These are phyloP conservation scores for Chironomus tentans DNA, from an alignment of 2,888 invertebrate genomes.

Conservation along the genomic window DNA sequence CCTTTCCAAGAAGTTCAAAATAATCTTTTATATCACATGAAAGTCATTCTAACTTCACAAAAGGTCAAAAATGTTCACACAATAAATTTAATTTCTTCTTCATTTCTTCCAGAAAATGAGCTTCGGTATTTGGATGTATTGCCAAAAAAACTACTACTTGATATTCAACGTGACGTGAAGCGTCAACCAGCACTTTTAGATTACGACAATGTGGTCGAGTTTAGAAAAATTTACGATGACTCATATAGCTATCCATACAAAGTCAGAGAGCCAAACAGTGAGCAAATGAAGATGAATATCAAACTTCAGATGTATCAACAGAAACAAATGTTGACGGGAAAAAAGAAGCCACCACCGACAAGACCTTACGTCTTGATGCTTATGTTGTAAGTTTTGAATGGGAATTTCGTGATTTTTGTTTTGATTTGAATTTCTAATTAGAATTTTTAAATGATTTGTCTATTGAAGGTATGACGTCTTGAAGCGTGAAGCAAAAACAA, in stretches of 20 bases:
- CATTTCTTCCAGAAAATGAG: slow-evolving; percentile 28
- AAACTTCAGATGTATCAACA: slow-evolving; percentile 13
- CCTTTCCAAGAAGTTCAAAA: too few species aligned
- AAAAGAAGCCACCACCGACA: slow-evolving; percentile 41
- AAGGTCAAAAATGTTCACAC: not conserved
- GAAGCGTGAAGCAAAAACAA: slow-evolving; percentile 41
- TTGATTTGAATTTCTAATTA: not conserved
- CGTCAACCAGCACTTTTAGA: slow-evolving; percentile 31
- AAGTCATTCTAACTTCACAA: too few species aligned
- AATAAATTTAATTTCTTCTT: not conserved
- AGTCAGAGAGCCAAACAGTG: slow-evolving; percentile 29
- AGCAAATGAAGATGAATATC: slow-evolving; percentile 8
- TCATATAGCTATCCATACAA: slow-evolving; percentile 37
- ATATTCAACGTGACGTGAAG: slow-evolving; percentile 36
- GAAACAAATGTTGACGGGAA: slow-evolving; percentile 34
- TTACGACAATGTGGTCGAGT: slow-evolving; percentile 40
- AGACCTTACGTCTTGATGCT: slow-evolving; percentile 42
- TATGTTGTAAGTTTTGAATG: slow-evolving; percentile 31
- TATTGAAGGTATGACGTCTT: slow-evolving; percentile 36
- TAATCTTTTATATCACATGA: too few species aligned
- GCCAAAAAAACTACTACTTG: slow-evolving; percentile 37
- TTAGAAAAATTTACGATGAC: slow-evolving; percentile 40
- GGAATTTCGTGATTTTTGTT: not conserved
- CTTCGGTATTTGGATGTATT: slow-evolving; percentile 35
- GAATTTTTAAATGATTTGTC: not conserved